A percentile compares a stretch with the other conserved stretches of the same genome.
phyloP scores from a whole-genome alignment of 2,113 vertebrate species.

The Microcebus murinus region DNA sequence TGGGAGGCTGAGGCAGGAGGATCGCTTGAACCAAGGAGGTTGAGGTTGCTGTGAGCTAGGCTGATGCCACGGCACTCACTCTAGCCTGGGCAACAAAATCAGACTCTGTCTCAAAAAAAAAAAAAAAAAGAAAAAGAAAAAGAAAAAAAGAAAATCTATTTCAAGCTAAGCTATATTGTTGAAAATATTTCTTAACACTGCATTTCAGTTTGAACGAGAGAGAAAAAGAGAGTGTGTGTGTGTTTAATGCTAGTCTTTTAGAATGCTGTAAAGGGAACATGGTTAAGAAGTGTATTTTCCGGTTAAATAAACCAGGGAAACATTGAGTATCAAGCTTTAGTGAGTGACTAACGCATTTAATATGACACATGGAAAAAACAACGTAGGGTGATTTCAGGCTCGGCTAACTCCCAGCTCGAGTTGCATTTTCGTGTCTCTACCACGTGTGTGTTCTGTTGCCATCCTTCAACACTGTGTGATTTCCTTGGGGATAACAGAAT shows the following conservation, averaged over 20 bases:
- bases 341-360: neutral
- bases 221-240: too few species aligned
- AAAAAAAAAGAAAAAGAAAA: too few species aligned
- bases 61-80: too few species aligned
- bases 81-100: too few species aligned
- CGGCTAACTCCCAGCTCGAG: neutral
- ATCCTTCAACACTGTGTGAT: neutral
- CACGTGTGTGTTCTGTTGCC: neutral
- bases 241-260: neutral
- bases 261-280: neutral
- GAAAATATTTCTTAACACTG: neutral
- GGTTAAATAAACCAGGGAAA: neutral
- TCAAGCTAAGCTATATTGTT: neutral
- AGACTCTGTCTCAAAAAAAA: too few species aligned
- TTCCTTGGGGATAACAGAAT: neutral
- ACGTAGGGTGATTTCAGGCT: neutral
- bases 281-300: neutral
- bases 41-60: too few species aligned
- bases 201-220: neutral
- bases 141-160: neutral
- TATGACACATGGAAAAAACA: neutral
- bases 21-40: too few species aligned
- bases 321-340: neutral
- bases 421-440: neutral
- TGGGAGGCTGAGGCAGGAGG: too few species aligned